Conservation (phyloP, 2,797 vertebrate species). For the Gymnopithys bicolor region DNA sequence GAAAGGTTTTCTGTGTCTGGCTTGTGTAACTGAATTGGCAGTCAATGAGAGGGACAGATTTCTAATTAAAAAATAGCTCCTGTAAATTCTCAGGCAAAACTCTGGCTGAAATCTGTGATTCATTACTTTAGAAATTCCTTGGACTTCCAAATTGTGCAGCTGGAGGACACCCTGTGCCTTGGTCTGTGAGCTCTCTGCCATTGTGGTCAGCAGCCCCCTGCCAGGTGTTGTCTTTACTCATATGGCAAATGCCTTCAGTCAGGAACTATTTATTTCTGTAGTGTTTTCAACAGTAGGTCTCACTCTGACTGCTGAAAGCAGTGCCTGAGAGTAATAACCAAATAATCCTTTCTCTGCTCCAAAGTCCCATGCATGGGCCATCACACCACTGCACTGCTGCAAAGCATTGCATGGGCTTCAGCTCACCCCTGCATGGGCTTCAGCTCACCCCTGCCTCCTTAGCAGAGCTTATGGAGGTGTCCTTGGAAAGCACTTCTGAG, state of each 20-base stretch:
- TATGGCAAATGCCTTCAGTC: background rate
- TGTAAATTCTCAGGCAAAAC: slow-evolving; percentile 48
- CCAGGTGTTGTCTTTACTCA: slow-evolving; percentile 13
- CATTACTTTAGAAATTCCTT: slow-evolving; percentile 33
- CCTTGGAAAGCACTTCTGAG: background rate
- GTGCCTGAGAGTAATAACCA: background rate
- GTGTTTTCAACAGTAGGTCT: background rate
- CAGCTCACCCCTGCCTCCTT: background rate
- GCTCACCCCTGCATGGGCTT: background rate
- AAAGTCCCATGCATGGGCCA: background rate
- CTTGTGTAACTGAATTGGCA: slow-evolving; percentile 43
- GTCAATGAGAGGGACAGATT: slow-evolving; percentile 33
- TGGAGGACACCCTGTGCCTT: background rate
- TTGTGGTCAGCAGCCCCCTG: slow-evolving; percentile 9
- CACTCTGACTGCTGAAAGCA: background rate
- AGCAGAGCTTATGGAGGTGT: background rate
- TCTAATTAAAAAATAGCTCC: slow-evolving; percentile 50
- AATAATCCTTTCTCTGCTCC: background rate
- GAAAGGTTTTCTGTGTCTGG: background rate
- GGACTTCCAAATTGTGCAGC: slow-evolving; percentile 23
- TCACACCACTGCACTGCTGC: background rate
- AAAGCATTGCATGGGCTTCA: background rate
- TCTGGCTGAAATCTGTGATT: slow-evolving; percentile 25
- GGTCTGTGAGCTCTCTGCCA: background rate
- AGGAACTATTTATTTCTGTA: background rate